Percentiles rank a stretch among this genome's conserved stretches.
phyloP scores from a whole-genome alignment of 37 sponge, comb jelly and placozoan species.

The Crambe crambe region DNA sequence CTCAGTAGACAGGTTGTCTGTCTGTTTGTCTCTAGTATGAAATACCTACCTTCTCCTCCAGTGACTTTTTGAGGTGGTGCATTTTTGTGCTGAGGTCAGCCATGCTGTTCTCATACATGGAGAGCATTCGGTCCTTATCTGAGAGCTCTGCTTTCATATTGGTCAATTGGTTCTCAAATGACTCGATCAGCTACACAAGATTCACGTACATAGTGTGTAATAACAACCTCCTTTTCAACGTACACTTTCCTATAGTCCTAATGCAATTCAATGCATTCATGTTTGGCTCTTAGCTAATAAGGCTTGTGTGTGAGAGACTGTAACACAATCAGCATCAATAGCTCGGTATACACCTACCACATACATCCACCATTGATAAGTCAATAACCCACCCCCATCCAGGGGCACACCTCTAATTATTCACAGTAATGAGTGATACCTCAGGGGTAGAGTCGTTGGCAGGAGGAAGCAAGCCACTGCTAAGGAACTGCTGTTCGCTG shows the following conservation, averaged over 20 bases:
- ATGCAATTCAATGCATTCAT: no score
- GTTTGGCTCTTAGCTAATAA: no score
- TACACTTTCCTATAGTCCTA: no score
- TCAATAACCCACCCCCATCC: no score
- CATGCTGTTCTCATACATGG: constrained; percentile 70
- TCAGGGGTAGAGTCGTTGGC: constrained; percentile 44
- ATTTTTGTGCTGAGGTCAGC: constrained; percentile 71
- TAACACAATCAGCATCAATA: no score
- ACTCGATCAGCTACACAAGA: constrained; percentile 39
- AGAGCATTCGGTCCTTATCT: constrained; percentile 53
- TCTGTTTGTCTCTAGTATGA: neutral
- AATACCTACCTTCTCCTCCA: constrained; percentile 58
- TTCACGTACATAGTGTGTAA: neutral
- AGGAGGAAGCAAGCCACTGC: neutral
- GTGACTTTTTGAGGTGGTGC: constrained; percentile 45
- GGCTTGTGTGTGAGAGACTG: no score
- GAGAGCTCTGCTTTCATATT: constrained; percentile 43
- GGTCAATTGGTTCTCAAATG: constrained; percentile 62
- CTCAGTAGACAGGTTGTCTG: no score
- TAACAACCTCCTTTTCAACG: neutral
- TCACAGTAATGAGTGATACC: no score
- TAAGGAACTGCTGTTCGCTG: constrained; percentile 25
- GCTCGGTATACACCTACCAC: no score
- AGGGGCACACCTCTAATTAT: no score
- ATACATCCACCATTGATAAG: no score